Base-by-base conservation (phyloP, 2,888 invertebrate species). In the Fragum sueziense region DNA sequence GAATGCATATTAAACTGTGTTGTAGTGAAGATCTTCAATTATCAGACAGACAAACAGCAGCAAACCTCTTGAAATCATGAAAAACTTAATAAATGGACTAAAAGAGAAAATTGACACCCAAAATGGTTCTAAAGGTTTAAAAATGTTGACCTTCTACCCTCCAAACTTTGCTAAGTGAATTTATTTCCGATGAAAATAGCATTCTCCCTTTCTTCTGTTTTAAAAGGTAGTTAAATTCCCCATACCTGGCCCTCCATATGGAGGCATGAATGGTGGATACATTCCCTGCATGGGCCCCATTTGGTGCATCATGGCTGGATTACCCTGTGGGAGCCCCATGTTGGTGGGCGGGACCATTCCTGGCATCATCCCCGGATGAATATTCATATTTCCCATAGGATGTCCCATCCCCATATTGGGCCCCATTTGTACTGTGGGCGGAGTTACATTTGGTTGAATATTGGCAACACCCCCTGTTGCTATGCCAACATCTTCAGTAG, bases 211-310 rank as follows among this genome's bases (percentile, higher is more conserved):
- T n/a, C n/a, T n/a, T n/a, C n/a, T n/a, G n/a, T n/a, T n/a, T n/a
- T n/a, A n/a, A n/a, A n/a, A n/a, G n/a, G n/a, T n/a, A n/a, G n/a
- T n/a, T n/a, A n/a, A n/a, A n/a, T n/a, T n/a, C n/a, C 11, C 17
- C 20, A 22, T 65, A 80, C 80, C 80, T 75, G 77, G 68, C 17
- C 72, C 33, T 20, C 77, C 81, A 72, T 74, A 81, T 25, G 81
- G 77, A 52, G 62, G 51, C 70, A 76, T 74, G n/a, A 67, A 81
- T 9, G 82, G 82, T 11, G 71, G 79, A 74, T 79, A 75, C 67
- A 78, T 81, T 47, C 75, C 76, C 14, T 33, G 70, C 51, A 73
- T 75, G 22, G 41, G 61, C 74, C 77, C 68, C 34, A 52, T 69
- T 25, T 52, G n/a, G n/a, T n/a, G 70, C 54, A 71, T 54, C 71